Conservation (phyloP, 2,888 invertebrate genomes). For the Watsonalla binaria region DNA sequence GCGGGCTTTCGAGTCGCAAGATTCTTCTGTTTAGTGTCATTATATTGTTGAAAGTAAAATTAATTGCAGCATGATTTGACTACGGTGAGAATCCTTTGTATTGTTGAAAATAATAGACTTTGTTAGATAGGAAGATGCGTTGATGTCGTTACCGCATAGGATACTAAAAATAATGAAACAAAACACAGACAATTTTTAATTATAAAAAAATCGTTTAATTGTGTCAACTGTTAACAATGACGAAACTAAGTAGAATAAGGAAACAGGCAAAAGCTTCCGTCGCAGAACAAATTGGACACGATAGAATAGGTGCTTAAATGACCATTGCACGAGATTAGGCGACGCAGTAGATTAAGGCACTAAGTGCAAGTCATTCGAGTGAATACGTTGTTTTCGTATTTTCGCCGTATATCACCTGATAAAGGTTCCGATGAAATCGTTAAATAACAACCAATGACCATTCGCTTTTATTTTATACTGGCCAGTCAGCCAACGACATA, state of each 20-base stretch:
- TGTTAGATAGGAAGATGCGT: neutral
- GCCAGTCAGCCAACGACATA: constrained; percentile 56
- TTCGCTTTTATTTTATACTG: constrained; percentile 9
- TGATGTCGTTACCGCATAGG: neutral
- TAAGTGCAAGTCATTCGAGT: constrained; percentile 7
- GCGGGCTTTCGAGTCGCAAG: constrained; percentile 10
- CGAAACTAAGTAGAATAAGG: neutral
- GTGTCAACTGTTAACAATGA: neutral
- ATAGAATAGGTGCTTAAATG: neutral
- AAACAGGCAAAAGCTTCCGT: neutral
- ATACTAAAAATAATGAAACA: neutral
- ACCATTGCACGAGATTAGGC: neutral
- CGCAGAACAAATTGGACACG: neutral
- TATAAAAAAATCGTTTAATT: neutral
- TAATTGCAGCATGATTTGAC: too few relatives aligned
- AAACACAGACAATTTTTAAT: neutral
- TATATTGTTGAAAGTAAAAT: too few relatives aligned
- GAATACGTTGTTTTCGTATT: constrained; percentile 17
- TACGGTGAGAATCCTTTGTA: too few relatives aligned
- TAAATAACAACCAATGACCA: constrained; percentile 61
- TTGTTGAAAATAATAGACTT: neutral
- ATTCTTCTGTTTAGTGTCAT: too few relatives aligned
- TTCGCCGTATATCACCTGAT: constrained; percentile 34
- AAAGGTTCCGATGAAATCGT: constrained; percentile 67
- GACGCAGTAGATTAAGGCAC: neutral